Conservation (phyloP, 2,797 vertebrate species). For the Margarornis squamiger region DNA sequence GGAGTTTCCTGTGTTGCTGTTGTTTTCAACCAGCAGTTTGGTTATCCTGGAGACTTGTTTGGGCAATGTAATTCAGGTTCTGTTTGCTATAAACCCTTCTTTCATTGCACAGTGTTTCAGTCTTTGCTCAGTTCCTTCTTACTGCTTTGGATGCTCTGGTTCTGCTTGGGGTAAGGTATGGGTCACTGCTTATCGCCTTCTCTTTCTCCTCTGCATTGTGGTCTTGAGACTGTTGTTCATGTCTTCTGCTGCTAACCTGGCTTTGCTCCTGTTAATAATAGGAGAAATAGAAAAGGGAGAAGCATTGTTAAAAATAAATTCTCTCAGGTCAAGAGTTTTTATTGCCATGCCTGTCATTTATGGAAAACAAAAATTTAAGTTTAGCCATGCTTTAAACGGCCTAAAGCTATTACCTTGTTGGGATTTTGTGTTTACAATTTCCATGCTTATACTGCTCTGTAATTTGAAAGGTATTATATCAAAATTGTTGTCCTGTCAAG, state of each 20-base stretch:
- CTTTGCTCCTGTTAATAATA: not conserved
- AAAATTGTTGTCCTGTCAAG: not conserved
- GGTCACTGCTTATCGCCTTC: not conserved
- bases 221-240: not conserved
- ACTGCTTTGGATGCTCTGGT: not conserved
- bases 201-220: not conserved
- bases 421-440: not conserved
- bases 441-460: not conserved
- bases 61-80: not conserved
- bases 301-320: not conserved
- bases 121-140: rapidly evolving
- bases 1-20: not conserved
- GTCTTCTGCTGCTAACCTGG: not conserved
- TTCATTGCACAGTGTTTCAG: not conserved
- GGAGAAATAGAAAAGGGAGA: not conserved
- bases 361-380: not conserved
- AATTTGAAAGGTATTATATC: not conserved
- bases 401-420: not conserved
- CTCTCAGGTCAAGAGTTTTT: not conserved
- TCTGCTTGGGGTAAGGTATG: not conserved
- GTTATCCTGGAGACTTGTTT: not conserved
- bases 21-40: not conserved
- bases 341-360: not conserved
- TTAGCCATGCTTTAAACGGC: not conserved
- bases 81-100: not conserved